Percentiles rank a stretch among this genome's conserved stretches.
phyloP scores from a whole-genome alignment of 92 coral and sea anemone species.

The Umimayanthus kanabou region DNA sequence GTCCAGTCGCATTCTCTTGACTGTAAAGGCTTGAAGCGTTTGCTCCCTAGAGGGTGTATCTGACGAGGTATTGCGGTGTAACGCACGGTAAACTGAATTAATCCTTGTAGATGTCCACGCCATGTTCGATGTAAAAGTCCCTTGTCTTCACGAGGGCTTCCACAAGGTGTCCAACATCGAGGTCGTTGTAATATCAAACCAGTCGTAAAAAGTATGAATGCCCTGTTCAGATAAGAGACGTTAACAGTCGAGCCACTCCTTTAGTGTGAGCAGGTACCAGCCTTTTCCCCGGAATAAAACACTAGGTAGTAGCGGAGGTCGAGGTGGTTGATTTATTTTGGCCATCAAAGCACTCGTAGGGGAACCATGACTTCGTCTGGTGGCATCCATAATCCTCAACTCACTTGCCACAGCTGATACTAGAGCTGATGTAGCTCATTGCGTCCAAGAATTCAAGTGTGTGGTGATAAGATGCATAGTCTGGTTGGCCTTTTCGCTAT shows the following conservation, averaged over 20 bases:
- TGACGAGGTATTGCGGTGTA: neutral
- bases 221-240: neutral
- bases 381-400: slow-evolving; percentile 24
- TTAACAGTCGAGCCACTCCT: slow-evolving; percentile 7
- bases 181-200: slow-evolving; percentile 33
- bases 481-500: too few relatives aligned
- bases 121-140: neutral
- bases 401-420: neutral
- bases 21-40: too few relatives aligned
- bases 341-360: slow-evolving; percentile 26
- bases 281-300: neutral
- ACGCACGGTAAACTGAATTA: neutral
- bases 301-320: neutral
- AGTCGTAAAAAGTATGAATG: slow-evolving; percentile 6
- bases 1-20: slow-evolving; percentile 31
- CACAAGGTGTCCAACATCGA: too few relatives aligned
- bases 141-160: slow-evolving; percentile 23
- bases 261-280: neutral
- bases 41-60: neutral
- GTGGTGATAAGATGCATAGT: neutral
- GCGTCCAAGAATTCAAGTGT: neutral
- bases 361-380: slow-evolving; percentile 29
- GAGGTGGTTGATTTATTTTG: too few relatives aligned
- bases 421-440: neutral
- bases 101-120: slow-evolving; percentile 28